Evolutionary conservation across 2,888 invertebrate genomes (phyloP), one percentile per base, ranked within the genome.

Genomic region (Epirrhoe alternata): DNA sequence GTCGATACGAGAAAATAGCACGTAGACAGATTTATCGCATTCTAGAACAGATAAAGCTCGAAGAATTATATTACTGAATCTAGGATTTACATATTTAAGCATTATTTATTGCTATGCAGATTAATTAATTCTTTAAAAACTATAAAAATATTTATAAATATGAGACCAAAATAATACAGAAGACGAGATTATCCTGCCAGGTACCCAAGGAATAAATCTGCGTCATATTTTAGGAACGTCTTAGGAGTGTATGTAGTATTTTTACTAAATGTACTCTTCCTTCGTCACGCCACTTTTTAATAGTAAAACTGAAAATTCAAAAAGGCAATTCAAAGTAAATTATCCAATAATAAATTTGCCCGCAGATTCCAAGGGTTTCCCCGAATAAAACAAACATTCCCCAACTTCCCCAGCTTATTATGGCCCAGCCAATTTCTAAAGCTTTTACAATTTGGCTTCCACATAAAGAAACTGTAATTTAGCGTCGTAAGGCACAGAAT

Each of bases 401-500:
- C 54, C 50, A 35, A 62, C 7, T 31, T 38, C 54, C 64, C 57
- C n/a, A 33, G 51, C 61, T 57, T 64, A 64, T 68, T 53, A 64
- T 64, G 54, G 68, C 61, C 67, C 17, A 60, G 63, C 64, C 60
- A 61, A 68, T 68, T 68, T 64, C 64, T 54, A 64, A 68, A 68
- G 64, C 68, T 61, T 64, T 68, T 14, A 68, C 68, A 68, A 68
- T 61, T 68, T 64, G 68, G 68, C 61, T 68, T 56, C 57, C 64
- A 67, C 67, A 68, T 64, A 68, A 64, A 68, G 64, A 68, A 68
- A 64, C 64, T 68, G 68, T 68, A 68, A 68, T 68, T 68, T 68
- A 64, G 64, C 64, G 63, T 67, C 67, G 59, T 60, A 63, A 35
- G 33, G 56, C 63, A 57, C 63, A 64, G 63, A 64, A 57, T 64